Base-by-base conservation (phyloP, 2,113 vertebrate genomes). In the Nesogale talazaci region DNA sequence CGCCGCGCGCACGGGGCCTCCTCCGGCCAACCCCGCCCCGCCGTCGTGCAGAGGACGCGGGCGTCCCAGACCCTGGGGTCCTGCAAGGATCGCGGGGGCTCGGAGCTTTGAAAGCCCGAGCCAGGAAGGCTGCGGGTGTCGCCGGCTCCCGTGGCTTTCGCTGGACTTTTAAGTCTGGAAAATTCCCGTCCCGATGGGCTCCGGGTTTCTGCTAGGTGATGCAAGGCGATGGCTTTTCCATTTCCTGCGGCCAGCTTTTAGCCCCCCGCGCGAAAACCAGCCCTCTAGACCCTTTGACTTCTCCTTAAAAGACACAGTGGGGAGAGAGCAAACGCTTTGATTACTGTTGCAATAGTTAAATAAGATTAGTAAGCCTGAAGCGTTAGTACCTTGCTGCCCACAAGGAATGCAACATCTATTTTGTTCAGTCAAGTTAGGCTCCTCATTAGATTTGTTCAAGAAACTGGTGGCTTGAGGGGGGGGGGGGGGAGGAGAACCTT, bases 21-120 rank as follows among this genome's bases (percentile, higher is more conserved):
- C 91, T 70, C 77, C 82, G 52, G 92, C 83, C 19, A 85, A 94
- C n/a, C 78, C 46, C 46, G 88, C 94, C 23, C 29, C 92, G 25
- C 27, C 65, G 29, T 38, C 70, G 57, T 40, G 70, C 83, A 23
- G 10, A 6, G 27, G 74, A 38, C 0, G 65, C 77, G 14, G n/a
- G 11, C 79, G 92, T 61, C 93, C 92, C 95, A 65, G 61, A 80
- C 70, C n/a, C n/a, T n/a, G n/a, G n/a, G n/a, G n/a, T n/a, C n/a
- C n/a, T n/a, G n/a, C n/a, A n/a, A n/a, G n/a, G 2, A 12, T 34
- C 10, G 14, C 27, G 31, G 16, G 6, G 1, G 12, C 14, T 3
- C 1, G 1, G 12, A 23, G 52, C 38, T 14, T 9, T 36, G 57
- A 23, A 8, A 6, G 63, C 38, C 1, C 19, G 16, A 2, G 29